Evolutionary conservation across 1,140 invertebrate genomes (phyloP).

Genomic region (Zaprionus ghesquierei): DNA sequence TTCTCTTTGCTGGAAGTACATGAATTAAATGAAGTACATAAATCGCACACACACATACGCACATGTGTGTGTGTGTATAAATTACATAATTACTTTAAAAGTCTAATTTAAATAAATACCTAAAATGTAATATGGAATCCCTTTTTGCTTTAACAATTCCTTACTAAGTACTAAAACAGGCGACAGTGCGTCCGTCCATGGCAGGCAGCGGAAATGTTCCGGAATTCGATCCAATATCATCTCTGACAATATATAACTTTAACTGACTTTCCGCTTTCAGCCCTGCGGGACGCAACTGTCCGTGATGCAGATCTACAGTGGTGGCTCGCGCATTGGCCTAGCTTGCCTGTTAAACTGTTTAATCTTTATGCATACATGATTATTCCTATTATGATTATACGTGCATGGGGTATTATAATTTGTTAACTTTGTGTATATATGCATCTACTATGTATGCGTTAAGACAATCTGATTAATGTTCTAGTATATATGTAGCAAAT

Average conservation of each 20-base stretch:
- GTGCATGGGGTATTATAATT: background rate
- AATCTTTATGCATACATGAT: background rate
- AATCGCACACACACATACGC: too few species aligned
- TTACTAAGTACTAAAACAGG: constrained; percentile 2
- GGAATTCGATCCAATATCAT: background rate
- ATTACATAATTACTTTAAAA: constrained; percentile 22
- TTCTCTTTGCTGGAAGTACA: constrained; percentile 43
- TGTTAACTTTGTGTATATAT: background rate
- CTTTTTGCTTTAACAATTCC: constrained; percentile 31
- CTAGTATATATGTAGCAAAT: background rate
- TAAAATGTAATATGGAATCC: constrained; percentile 20
- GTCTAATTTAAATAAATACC: constrained; percentile 39
- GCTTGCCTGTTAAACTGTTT: background rate
- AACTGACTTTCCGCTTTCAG: background rate
- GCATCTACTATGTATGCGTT: too few species aligned
- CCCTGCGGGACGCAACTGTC: background rate
- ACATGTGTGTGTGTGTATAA: constrained; percentile 6
- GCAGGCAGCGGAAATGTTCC: background rate
- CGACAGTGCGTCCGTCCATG: background rate
- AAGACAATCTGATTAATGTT: background rate
- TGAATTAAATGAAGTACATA: constrained; percentile 40
- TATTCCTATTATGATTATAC: background rate
- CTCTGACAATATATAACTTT: background rate
- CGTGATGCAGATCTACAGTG: too few species aligned
- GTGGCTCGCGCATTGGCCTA: background rate